Evolutionary conservation across 2,888 invertebrate genomes (phyloP), one percentile per base, ranked within the genome.

Genomic region (Onthophagus sagittarius): DNA sequence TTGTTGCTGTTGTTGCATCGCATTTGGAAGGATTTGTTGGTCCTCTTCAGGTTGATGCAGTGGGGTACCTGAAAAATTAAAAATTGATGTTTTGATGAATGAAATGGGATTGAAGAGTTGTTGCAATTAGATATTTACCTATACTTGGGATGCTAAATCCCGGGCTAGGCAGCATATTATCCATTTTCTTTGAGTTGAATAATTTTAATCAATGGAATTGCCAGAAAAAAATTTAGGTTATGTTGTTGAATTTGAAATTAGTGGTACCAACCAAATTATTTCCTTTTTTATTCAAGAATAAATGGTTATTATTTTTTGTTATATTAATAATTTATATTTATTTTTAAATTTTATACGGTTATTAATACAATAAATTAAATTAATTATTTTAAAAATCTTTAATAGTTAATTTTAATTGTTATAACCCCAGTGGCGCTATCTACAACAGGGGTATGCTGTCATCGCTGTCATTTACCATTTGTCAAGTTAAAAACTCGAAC

Each of bases 21-120:
- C 94, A 88, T 93, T 93, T 70, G 95, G 94, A 70, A 95, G 88
- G 80, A 96, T 96, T 84, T 94, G 93, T 84, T 96, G 95, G 84
- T 96, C 96, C 82, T 96, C 95, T 83, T 96, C 95, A 15, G 94
- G 94, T 81, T 95, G 95, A 87, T 96, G 95, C 13, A 95, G 84
- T 1, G 96, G 96, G 5, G 96, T 96, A 72, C 94, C 85, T 85
- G 69, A 14, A 73, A 73, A 39, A 69, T 63, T 33, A 53, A 62
- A 31, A 13, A 7, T 32, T 15, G 63, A 23, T 6, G 32, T 3
- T 71, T n/a, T 65, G 63, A 69, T 23, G 13, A 39, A 13, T 33
- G 15, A 69, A 69, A 69, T n/a, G 32, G 62, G 63, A 14, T 71
- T 53, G 5, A 73, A 6, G 11, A 62, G 14, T 14, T 15, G 5